These are phyloP conservation scores for Ascidia mentula DNA, from an alignment of 23 tunicate genomes.

Conservation along the genomic window DNA sequence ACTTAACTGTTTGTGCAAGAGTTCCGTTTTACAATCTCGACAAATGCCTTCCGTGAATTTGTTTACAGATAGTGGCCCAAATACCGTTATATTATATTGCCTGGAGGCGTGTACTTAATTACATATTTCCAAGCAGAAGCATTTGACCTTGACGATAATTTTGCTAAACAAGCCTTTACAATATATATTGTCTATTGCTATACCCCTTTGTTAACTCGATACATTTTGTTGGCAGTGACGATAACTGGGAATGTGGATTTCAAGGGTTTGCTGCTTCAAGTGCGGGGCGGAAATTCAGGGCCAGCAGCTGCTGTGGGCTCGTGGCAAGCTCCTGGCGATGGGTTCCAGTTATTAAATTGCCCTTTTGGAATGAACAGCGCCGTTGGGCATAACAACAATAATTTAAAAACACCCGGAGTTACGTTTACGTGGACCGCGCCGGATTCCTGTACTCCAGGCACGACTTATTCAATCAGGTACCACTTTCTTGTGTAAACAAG, in stretches of 20 bases:
- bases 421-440: slow-evolving; percentile 29
- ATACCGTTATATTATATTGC: too few species aligned
- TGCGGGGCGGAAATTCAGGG: slow-evolving; percentile 4
- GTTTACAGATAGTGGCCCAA: too few species aligned
- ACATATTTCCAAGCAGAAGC: too few species aligned
- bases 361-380: background rate
- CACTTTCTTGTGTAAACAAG: too few species aligned
- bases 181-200: too few species aligned
- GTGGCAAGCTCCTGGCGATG: background rate
- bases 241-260: background rate
- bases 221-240: slow-evolving; percentile 15
- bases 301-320: slow-evolving; percentile 7
- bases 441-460: slow-evolving; percentile 10
- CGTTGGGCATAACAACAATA: slow-evolving; percentile 5
- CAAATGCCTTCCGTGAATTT: too few species aligned
- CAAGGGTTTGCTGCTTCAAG: slow-evolving; percentile 37
- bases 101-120: too few species aligned
- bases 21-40: too few species aligned
- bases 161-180: too few species aligned
- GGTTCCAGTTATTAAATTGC: background rate
- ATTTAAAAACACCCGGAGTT: background rate
- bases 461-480: slow-evolving; percentile 4
- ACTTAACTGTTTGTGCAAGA: too few species aligned
- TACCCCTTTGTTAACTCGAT: too few species aligned
- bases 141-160: too few species aligned